Evolutionary conservation across 2,113 vertebrate species (phyloP), one percentile per base, ranked within the genome.

Genomic region (Cynopterus brachyotis): DNA sequence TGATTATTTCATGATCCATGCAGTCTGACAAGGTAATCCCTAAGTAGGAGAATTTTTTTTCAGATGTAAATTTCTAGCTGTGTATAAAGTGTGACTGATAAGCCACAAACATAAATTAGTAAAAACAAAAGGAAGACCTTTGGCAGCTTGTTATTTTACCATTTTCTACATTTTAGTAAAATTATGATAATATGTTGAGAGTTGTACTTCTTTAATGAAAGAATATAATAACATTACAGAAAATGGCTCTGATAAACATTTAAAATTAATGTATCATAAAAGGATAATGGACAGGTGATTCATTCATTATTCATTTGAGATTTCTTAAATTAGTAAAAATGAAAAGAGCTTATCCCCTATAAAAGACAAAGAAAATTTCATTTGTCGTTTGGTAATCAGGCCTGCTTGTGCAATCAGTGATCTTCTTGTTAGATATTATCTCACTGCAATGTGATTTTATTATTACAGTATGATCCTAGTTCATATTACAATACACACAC

Each of bases 91-190:
- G 42, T 93, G 78, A 5, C 2, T 59, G 93, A 91, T 79, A 60
- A 89, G 73, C 5, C 95, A 85, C 40, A 97, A 94, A 81, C 3
- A 93, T 55, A 80, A 45, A 75, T 8, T 13, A 97, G 75, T 45
- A 86, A 75, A 90, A 97, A 15, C 42, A 2, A 32, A 91, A 92
- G 37, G 62, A 97, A 69, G 67, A 5, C 59, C 93, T 88, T 95
- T 79, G 91, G 37, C 9, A 95, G 81, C 81, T 95, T 0, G 9
- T 95, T 95, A 67, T 96, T 95, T 95, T 96, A 78, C 15, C 53
- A 67, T 87, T 96, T 96, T 10, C 70, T 95, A 28, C 59, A 94
- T 72, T 79, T 75, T 59, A 69, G n/a, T 89, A 95, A 95, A 97
- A 94, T 93, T 80, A 80, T 8, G 70, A 85, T 60, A 88, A 90